Evolutionary conservation across 30 jellyfish, hydroid and myxozoan genomes (phyloP).

Genomic region (Aurelia sp.): DNA sequence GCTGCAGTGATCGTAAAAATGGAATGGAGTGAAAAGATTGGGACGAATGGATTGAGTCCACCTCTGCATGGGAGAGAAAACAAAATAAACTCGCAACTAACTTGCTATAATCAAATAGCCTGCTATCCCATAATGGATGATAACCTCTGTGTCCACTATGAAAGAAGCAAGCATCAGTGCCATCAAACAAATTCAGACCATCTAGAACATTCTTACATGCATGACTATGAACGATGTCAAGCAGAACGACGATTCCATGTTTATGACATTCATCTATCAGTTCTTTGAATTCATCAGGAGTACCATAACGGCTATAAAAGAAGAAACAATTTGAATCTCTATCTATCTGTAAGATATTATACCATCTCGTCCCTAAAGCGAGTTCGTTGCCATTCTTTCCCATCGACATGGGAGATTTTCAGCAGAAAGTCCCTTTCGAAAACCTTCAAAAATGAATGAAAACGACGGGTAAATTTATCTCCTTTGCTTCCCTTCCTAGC

Average conservation of each 20-base stretch:
- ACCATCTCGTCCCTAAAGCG: no score
- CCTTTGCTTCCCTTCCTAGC: no score
- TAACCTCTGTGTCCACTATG: conserved; percentile 86
- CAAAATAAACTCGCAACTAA: neutral
- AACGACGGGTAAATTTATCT: no score
- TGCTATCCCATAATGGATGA: conserved; percentile 91
- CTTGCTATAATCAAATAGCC: conserved; percentile 83
- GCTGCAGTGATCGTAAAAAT: no score
- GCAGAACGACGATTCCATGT: conserved; percentile 83
- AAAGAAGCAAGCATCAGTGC: conserved; percentile 90
- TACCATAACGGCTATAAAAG: conserved; percentile 89
- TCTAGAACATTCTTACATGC: conserved; percentile 95
- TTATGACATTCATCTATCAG: conserved; percentile 92
- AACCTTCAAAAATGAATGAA: no score
- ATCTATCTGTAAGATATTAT: no score
- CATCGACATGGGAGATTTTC: no score
- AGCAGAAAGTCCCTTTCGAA: no score
- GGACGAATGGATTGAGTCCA: no score
- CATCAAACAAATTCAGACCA: conserved; percentile 96
- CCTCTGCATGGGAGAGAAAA: no score
- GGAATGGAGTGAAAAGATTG: no score
- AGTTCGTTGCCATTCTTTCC: no score
- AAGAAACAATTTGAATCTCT: neutral
- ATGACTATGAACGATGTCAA: conserved; percentile 97
- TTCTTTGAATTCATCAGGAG: conserved; percentile 95